Evolutionary conservation across 2,113 vertebrate genomes (phyloP), one percentile per base, ranked within the genome.

Genomic region (Aix galericulata): DNA sequence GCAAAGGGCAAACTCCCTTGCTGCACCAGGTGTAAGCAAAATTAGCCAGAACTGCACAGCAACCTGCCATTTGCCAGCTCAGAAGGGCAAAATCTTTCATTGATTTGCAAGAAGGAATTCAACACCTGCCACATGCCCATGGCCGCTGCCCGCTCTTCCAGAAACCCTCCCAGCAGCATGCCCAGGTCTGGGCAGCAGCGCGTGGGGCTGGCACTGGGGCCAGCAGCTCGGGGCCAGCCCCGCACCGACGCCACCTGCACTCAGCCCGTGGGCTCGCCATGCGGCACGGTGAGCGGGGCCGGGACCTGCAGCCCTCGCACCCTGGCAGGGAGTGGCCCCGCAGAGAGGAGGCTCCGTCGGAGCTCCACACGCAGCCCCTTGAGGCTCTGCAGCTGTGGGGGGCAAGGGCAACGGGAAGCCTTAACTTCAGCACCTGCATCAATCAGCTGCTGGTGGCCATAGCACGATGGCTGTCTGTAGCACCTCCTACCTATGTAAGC

Each of bases 41-140:
- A 5, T 27, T 2, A 22, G 20, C 20, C 4, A 1, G 32, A 46
- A 20, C 1, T 23, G 52, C 52, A 16, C 66, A 9, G 23, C 44
- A 27, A 2, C 3, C 46, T 25, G n/a, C 53, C 29, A 11, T 1
- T 7, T 34, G 63, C 22, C 46, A 11, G 3, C 38, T 23, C 1
- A 0, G 31, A 38, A 36, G 27, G 48, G 21, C 22, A 34, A 5
- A 63, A 20, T 5, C 48, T 48, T 38, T 32, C 2, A 0, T 13
- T 27, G 8, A 16, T 4, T 2, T 29, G 25, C 62, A 23, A 64
- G 40, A 23, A 22, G 25, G 40, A 82, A 69, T 58, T 17, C 25
- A 48, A 29, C 17, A 6, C 0, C 1, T 2, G 23, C 34, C 42
- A 29, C 18, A 16, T 4, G 1, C 4, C 48, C 59, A 4, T 6